Conservation (phyloP, 2,888 invertebrate species). For the Bruchidius siliquastri region DNA sequence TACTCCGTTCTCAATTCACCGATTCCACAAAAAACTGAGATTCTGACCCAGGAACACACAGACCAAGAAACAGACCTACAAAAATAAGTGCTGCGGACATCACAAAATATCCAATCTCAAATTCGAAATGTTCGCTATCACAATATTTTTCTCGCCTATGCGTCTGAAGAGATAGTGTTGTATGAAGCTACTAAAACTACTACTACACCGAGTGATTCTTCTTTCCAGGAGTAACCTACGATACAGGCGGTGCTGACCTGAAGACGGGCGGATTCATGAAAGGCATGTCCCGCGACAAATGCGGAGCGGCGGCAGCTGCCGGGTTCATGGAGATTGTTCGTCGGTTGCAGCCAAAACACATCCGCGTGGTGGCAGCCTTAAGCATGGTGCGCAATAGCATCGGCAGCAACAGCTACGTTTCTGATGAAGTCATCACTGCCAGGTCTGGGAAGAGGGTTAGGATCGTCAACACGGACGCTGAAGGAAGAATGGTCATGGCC, state of each 20-base stretch:
- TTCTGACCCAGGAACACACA: too few species aligned
- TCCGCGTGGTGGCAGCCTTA: conserved; percentile 78
- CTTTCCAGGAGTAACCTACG: conserved; percentile 67
- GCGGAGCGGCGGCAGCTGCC: conserved; percentile 87
- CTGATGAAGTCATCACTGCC: conserved; percentile 84
- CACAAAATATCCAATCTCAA: too few species aligned
- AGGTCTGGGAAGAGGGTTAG: conserved; percentile 80
- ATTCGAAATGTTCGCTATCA: too few species aligned
- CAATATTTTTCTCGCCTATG: too few species aligned
- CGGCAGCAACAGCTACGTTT: conserved; percentile 81
- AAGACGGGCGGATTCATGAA: conserved; percentile 79
- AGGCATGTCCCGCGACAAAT: conserved; percentile 92
- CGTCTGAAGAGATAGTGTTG: too few species aligned
- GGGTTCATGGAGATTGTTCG: conserved; percentile 80
- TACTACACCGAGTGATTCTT: neutral
- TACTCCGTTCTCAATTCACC: too few species aligned
- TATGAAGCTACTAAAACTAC: too few species aligned
- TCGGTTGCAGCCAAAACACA: conserved; percentile 61
- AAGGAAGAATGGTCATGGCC: conserved; percentile 90
- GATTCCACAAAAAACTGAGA: too few species aligned
- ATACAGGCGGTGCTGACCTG: conserved; percentile 81
- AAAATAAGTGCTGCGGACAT: too few species aligned
- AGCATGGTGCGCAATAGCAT: conserved; percentile 87
- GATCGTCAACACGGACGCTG: conserved; percentile 92
- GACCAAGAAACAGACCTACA: too few species aligned